A percentile compares a stretch with the other conserved stretches of the same genome.
These are phyloP conservation scores for Drosophila phalerata DNA, from an alignment of 2,888 invertebrate genomes.

Conservation along the genomic window DNA sequence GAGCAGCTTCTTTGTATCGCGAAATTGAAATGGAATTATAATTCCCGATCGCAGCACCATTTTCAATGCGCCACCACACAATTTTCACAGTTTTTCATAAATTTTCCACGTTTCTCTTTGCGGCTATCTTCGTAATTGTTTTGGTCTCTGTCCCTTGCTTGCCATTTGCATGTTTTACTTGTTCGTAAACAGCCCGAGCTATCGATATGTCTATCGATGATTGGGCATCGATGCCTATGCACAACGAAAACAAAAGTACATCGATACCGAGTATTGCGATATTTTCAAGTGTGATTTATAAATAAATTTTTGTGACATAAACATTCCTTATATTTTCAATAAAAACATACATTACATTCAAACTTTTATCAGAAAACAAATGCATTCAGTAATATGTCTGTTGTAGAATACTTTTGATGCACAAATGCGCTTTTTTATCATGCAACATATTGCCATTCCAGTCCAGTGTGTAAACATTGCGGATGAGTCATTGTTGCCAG, in stretches of 20 bases:
- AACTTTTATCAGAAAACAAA: background rate
- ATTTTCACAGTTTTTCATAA: constrained; percentile 79
- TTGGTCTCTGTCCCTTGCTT: constrained; percentile 75
- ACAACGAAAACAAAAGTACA: constrained; percentile 6
- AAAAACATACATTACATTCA: background rate
- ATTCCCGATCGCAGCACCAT: constrained; percentile 83
- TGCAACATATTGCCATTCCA: background rate
- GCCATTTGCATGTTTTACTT: constrained; percentile 67
- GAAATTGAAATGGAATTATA: constrained; percentile 84
- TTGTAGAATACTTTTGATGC: background rate
- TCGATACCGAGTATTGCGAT: constrained; percentile 3
- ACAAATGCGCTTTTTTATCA: background rate
- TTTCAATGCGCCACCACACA: constrained; percentile 72
- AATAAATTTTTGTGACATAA: background rate
- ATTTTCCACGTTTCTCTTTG: constrained; percentile 74
- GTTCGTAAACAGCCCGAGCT: constrained; percentile 69
- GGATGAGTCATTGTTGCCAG: constrained; percentile 21
- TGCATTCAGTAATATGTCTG: background rate
- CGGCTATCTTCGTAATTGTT: constrained; percentile 76
- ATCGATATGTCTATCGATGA: constrained; percentile 50
- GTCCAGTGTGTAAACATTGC: background rate
- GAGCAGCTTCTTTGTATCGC: constrained; percentile 82
- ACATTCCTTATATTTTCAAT: background rate
- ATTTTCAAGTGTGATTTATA: background rate
- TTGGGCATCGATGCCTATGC: constrained; percentile 12